Base-by-base conservation (phyloP, 1,140 invertebrate genomes). In the Philaenus spumarius region DNA sequence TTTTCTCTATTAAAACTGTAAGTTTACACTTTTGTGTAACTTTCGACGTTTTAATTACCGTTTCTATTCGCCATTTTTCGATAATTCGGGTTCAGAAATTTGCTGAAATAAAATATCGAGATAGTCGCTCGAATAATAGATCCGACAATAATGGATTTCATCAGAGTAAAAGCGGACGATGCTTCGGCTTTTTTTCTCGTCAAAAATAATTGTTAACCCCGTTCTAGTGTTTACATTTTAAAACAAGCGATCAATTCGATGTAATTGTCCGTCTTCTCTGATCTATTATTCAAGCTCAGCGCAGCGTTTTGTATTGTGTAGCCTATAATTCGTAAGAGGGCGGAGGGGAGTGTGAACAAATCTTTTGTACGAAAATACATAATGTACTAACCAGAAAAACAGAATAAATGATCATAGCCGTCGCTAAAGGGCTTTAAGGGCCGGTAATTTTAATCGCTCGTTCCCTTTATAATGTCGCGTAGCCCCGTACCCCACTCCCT, bases 181-280 rank as follows among this genome's bases (percentile, higher is more conserved):
- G n/a, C n/a, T n/a, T n/a, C n/a, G n/a, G n/a, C n/a, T n/a, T n/a
- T n/a, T 51, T 5, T 26, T 30, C 22, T 24, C 26, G 11, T 26
- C 30, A 51, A 17, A 26, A 26, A 51, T 26, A 26, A 30, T 51
- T 51, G 22, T 51, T 51, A 51, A 24, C 26, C 46, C 22, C 15
- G 20, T n/a, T n/a, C n/a, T 30, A 4, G 4, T 24, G 22, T 51
- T 12, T 24, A 51, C 22, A 51, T 2, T 51, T 26, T 51, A 34
- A 17, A 51, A 26, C 22, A 51, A 51, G 24, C 26, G 30, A 15
- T 51, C 47, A 26, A 30, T 40, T 40, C 39, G 14, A 17, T n/a
- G 39, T 40, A 40, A 40, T n/a, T 40, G 17, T 14, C 39, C 17
- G 14, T n/a, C 39, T 2, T 40, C 39, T 40, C 39, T 6, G 39